Evolutionary conservation across 2,113 vertebrate genomes (phyloP), one percentile per base, ranked within the genome.

Genomic region (Anser brachyrhynchus): DNA sequence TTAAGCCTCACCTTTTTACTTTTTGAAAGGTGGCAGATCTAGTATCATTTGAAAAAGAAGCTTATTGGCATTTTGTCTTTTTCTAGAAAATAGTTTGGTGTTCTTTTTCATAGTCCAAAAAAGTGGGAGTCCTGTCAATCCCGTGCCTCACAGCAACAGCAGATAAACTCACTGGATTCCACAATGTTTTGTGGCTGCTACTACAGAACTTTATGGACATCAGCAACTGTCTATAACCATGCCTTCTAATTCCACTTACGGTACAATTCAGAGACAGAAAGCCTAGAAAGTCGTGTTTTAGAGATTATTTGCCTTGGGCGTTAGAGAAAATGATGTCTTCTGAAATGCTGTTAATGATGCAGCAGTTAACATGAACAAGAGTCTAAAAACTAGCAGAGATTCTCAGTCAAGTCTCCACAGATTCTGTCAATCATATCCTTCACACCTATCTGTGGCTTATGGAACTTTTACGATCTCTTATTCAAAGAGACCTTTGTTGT

Each of bases 321-420:
- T n/a, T 79, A 58, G 70, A 80, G 13, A 62, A 39, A 10, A 57
- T 35, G 15, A 43, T 13, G 5, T 61, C 51, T 83, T 69, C 14
- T 22, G 10, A 61, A 82, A 75, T 20, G 0, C 67, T 44, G 15
- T 58, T 65, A 85, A 91, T 0, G 0, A 58, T 13, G 19, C 71
- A 91, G 23, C 78, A 78, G 25, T 52, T 65, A 41, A 44, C 7
- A 31, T 52, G 35, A 46, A 31, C 19, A 33, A 13, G 17, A 64
- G 16, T 57, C 57, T 54, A 57, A 76, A 87, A 82, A 39, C 33
- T 25, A 73, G 39, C 26, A 84, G 14, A 93, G 57, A 64, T n/a
- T 21, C n/a, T 44, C 49, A 35, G 33, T 22, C n/a, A 65, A 58
- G 5, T 19, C 44, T 62, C 66, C 37, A 58, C 31, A 10, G 58